Base-by-base conservation (phyloP, 2,888 invertebrate genomes). In the Ctena decussata region DNA sequence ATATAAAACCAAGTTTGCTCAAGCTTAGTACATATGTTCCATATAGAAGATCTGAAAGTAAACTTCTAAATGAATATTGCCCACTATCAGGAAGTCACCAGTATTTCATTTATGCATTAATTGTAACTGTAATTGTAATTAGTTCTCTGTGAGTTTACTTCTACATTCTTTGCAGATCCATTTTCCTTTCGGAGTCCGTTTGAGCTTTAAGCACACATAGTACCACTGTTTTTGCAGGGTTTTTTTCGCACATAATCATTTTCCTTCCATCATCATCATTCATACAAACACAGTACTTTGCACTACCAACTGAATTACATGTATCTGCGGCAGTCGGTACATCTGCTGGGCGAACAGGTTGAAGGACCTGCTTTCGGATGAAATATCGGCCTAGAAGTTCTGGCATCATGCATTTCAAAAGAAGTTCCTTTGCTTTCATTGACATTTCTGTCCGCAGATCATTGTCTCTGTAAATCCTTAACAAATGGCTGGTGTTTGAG, bases 361-460 rank as follows among this genome's bases (percentile, higher is more conserved):
- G 3, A 5, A 71, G 71, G 5, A 71, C 71, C 12, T 37, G 39
- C 30, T 71, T 71, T 27, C 21, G n/a, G 30, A 75, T 39, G 35
- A 82, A 82, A 37, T 32, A 78, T 15, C 73, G 72, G 6, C 80
- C 74, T 27, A 77, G 35, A 27, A 89, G 53, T 69, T 89, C 89
- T 24, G 86, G 86, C 74, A 89, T 80, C 0, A 89, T 35, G 46
- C 78, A 77, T 32, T 69, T 44, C 15, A n/a, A 5, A 41, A 79
- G 81, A 60, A 87, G 85, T 15, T 57, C 41, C 30, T 3, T n/a
- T 1, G 85, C 84, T 30, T 53, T 82, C 5, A 30, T 18, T 39
- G 53, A 49, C 27, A 71, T 74, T 30, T 27, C n/a, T 21, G 39
- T 35, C 77, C 72, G 72, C 57, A 81, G n/a, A n/a, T n/a, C n/a